phyloP scores from a whole-genome alignment of 1,140 invertebrate genomes.

The Drosophila lacteicornis region DNA sequence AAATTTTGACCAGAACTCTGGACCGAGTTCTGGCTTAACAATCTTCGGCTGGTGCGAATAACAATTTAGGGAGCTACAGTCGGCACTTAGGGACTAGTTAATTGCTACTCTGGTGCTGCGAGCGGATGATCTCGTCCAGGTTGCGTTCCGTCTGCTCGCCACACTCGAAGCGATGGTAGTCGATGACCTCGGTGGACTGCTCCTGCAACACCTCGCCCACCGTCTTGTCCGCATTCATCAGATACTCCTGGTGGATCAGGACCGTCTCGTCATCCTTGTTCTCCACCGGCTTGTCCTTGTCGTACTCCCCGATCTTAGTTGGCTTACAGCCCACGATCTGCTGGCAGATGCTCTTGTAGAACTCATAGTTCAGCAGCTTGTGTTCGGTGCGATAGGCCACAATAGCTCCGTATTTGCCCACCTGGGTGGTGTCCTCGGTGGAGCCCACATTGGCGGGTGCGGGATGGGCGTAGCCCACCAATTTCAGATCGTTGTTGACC shows the following conservation, averaged over 20 bases:
- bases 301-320: slow-evolving; percentile 89
- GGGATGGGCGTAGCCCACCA: slow-evolving; percentile 92
- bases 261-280: slow-evolving; percentile 90
- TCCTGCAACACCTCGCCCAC: slow-evolving; percentile 91
- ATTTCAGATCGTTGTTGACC: slow-evolving; percentile 86
- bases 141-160: slow-evolving; percentile 86
- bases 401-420: slow-evolving; percentile 94
- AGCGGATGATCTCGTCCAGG: slow-evolving; percentile 62
- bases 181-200: slow-evolving; percentile 89
- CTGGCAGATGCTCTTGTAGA: slow-evolving; percentile 92
- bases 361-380: slow-evolving; percentile 79
- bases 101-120: slow-evolving; percentile 62
- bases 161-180: slow-evolving; percentile 94
- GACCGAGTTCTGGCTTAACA: slow-evolving; percentile 24
- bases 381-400: slow-evolving; percentile 88
- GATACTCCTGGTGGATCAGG: slow-evolving; percentile 94
- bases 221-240: slow-evolving; percentile 90
- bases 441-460: slow-evolving; percentile 82
- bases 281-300: slow-evolving; percentile 87
- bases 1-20: slow-evolving; percentile 41
- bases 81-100: slow-evolving; percentile 26
- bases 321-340: slow-evolving; percentile 97
- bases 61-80: slow-evolving; percentile 52
- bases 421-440: slow-evolving; percentile 85
- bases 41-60: slow-evolving; percentile 33